Percentiles rank a stretch among this genome's conserved stretches.
Evolutionary conservation across 2,113 vertebrate species (phyloP).

Genomic region (Electrona antarctica): DNA sequence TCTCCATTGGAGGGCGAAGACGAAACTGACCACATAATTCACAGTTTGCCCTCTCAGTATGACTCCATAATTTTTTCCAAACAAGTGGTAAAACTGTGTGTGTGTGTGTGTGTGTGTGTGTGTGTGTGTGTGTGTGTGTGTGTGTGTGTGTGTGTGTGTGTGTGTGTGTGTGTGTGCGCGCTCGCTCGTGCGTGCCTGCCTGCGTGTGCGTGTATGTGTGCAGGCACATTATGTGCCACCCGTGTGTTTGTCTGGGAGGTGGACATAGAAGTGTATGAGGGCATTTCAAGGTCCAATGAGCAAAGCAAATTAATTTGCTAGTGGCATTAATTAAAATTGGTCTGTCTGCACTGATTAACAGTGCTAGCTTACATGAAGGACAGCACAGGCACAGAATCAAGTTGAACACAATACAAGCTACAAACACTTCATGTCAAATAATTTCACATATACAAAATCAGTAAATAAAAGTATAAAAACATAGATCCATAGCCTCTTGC

Average conservation of each 20-base stretch:
- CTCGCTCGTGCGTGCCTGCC: too few relatives aligned
- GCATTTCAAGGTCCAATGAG: not conserved
- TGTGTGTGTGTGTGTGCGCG: too few relatives aligned
- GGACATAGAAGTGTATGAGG: not conserved
- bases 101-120: too few relatives aligned
- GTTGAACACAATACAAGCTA: not conserved
- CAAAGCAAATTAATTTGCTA: not conserved
- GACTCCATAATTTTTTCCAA: too few relatives aligned
- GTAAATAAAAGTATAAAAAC: too few relatives aligned
- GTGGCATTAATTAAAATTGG: not conserved
- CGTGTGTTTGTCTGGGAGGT: not conserved
- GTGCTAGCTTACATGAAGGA: not conserved
- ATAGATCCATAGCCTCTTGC: too few relatives aligned
- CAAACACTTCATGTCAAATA: slow-evolving; percentile 34
- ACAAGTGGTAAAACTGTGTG: too few relatives aligned
- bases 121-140: too few relatives aligned
- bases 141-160: too few relatives aligned
- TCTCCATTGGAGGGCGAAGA: not conserved
- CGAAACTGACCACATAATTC: slow-evolving; percentile 14
- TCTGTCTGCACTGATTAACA: not conserved
- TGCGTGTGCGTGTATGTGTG: too few relatives aligned
- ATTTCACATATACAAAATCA: not conserved
- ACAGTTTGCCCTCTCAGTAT: slow-evolving; percentile 26
- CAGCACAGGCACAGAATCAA: not conserved
- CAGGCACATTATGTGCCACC: too few relatives aligned